A percentile compares a stretch with the other conserved stretches of the same genome.
Conservation (phyloP, 2,797 vertebrate species). For the Philypnodon macrostomus region DNA sequence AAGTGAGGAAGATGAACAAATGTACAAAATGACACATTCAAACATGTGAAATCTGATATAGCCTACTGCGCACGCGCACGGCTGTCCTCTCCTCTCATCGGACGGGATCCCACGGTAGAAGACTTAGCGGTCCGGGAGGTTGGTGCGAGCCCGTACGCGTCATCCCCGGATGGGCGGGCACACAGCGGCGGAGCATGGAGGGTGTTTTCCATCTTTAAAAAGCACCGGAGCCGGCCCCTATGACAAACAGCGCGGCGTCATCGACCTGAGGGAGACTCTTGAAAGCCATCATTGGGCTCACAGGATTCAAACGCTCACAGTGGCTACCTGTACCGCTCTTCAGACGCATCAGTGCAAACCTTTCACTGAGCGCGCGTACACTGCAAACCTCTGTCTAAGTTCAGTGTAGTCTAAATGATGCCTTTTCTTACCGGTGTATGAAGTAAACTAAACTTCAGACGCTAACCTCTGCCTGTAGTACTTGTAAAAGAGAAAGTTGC, state of each 20-base stretch:
- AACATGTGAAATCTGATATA: not conserved
- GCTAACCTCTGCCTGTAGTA: not conserved
- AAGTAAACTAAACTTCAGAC: conserved; percentile 20
- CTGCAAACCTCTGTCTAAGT: conserved; percentile 3
- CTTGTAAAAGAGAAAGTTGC: conserved; percentile 43
- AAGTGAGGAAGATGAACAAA: not conserved
- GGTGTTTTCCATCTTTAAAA: conserved; percentile 98
- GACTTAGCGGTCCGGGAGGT: conserved; percentile 56
- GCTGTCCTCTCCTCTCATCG: conserved; percentile 45
- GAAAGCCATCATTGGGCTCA: conserved; percentile 56
- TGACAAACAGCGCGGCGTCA: conserved; percentile 84
- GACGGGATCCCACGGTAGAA: conserved; percentile 65
- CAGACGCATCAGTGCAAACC: not conserved
- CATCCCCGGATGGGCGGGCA: conserved; percentile 78
- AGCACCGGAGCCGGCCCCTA: conserved; percentile 77
- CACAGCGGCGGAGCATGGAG: conserved; percentile 59
- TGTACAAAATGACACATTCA: not conserved
- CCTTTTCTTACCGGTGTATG: conserved; percentile 20
- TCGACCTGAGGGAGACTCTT: conserved; percentile 75
- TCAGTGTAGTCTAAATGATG: conserved; percentile 30
- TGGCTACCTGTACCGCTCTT: conserved; percentile 37
- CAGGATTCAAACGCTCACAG: conserved; percentile 34
- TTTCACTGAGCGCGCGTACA: conserved; percentile 10
- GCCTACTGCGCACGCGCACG: conserved; percentile 9
- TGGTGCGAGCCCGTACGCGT: conserved; percentile 76